These are phyloP conservation scores for Prosopocoilus inquinatus DNA, from an alignment of 2,888 invertebrate genomes.

Conservation along the genomic window DNA sequence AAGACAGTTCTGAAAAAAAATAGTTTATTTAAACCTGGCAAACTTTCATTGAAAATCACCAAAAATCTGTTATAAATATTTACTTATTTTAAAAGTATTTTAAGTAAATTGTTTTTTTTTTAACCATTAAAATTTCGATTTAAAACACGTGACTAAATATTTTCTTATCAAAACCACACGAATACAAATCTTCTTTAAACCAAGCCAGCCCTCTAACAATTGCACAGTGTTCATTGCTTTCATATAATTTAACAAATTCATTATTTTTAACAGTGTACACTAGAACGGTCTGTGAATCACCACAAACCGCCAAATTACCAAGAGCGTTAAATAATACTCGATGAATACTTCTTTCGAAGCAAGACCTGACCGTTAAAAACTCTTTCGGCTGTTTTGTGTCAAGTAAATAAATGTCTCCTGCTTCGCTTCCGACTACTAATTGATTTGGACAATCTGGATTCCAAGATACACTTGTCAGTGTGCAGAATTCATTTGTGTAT, in stretches of 20 bases:
- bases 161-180: slow-evolving; percentile 60
- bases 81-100: too few species aligned
- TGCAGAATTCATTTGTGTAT: slow-evolving; percentile 46
- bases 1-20: too few species aligned
- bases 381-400: slow-evolving; percentile 53
- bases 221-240: slow-evolving; percentile 52
- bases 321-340: slow-evolving; percentile 47
- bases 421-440: slow-evolving; percentile 53
- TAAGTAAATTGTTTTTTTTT: too few species aligned
- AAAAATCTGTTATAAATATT: too few species aligned
- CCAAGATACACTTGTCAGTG: slow-evolving; percentile 50
- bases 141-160: slow-evolving; percentile 45
- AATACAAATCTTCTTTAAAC: slow-evolving; percentile 53
- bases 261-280: slow-evolving; percentile 47
- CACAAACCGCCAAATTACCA: slow-evolving; percentile 53
- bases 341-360: slow-evolving; percentile 45
- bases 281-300: slow-evolving; percentile 50
- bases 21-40: too few species aligned
- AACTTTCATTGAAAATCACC: too few species aligned
- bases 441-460: slow-evolving; percentile 47
- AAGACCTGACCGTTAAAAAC: slow-evolving; percentile 40
- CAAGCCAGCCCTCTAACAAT: slow-evolving; percentile 60
- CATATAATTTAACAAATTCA: slow-evolving; percentile 45
- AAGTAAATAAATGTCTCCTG: slow-evolving; percentile 54
- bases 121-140: neutral